Base-by-base conservation (phyloP, 1,140 invertebrate genomes). In the Choristoneura fumiferana region DNA sequence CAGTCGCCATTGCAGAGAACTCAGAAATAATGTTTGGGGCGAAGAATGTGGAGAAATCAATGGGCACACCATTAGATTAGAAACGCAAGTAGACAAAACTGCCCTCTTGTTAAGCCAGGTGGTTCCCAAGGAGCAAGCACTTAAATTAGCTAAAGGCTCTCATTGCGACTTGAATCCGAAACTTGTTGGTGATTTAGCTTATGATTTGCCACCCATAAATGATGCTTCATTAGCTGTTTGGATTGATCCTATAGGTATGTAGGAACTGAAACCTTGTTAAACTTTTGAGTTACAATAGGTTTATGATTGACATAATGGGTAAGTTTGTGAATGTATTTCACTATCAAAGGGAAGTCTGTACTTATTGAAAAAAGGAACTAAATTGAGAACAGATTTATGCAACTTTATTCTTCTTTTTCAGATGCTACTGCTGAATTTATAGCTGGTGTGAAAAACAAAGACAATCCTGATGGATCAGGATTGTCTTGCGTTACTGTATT, bases 351-450 rank as follows among this genome's bases (percentile, higher is more conserved):
- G n/a, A n/a, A n/a, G n/a, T n/a, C n/a, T n/a, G n/a, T n/a, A n/a
- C n/a, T n/a, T 6, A 29, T 29, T 29, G 22, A 29, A 3, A 29
- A 6, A 2, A 29, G 22, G 2, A 29, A 29, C 2, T 3, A 29
- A 29, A 6, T 29, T 29, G 22, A 29, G 2, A 29, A 29, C 22
- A n/a, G n/a, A n/a, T n/a, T n/a, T n/a, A n/a, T n/a, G n/a, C n/a
- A n/a, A n/a, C n/a, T n/a, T n/a, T 62, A 33, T 76, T 77, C 63
- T 63, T 45, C 68, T 69, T 82, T 89, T 91, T 57, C 84, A 98
- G 97, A 98, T 92, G 96, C 94, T 38, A 98, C 97, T 12, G 94
- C 94, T 6, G 96, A 98, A 90, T 98, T 98, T 75, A 97, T 98
- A 67, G 91, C 91, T 79, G 96, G 94, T 9, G 89, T 90, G 18